A percentile compares a stretch with the other conserved stretches of the same genome.
These are phyloP conservation scores for Tokudaia muenninki DNA, from an alignment of 2,797 vertebrate genomes.

Conservation along the genomic window DNA sequence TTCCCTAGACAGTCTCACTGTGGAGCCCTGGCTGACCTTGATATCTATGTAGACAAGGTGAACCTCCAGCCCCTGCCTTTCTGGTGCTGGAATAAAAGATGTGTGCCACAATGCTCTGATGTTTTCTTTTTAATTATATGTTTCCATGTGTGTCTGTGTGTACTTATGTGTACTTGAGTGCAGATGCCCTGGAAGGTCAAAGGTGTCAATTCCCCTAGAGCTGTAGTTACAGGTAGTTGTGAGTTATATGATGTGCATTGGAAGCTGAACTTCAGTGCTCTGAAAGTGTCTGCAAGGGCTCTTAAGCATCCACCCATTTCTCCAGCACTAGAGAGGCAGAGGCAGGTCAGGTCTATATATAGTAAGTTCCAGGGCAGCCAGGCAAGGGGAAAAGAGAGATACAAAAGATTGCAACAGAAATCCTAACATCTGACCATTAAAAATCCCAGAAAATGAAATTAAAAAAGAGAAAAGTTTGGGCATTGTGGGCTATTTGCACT, in stretches of 20 bases:
- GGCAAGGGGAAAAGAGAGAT: not conserved
- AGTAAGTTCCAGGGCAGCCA: not conserved
- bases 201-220: not conserved
- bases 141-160: not conserved
- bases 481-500: not conserved
- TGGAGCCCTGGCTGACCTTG: not conserved
- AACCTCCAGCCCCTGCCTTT: not conserved
- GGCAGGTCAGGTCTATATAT: not conserved
- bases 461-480: not conserved
- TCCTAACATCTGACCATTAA: not conserved
- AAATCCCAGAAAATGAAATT: slow-evolving; percentile 15
- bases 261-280: not conserved
- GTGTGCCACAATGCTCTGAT: not conserved
- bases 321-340: not conserved
- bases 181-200: not conserved
- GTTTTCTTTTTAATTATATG: not conserved
- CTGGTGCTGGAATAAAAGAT: not conserved
- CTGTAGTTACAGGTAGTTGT: not conserved
- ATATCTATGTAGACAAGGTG: not conserved
- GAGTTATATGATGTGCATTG: not conserved
- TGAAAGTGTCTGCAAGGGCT: not conserved
- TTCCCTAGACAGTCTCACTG: no score
- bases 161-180: no score
- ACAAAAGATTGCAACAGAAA: not conserved
- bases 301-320: not conserved